Base-by-base conservation (phyloP, 1,140 invertebrate genomes). In the Drosophila gunungcola region DNA sequence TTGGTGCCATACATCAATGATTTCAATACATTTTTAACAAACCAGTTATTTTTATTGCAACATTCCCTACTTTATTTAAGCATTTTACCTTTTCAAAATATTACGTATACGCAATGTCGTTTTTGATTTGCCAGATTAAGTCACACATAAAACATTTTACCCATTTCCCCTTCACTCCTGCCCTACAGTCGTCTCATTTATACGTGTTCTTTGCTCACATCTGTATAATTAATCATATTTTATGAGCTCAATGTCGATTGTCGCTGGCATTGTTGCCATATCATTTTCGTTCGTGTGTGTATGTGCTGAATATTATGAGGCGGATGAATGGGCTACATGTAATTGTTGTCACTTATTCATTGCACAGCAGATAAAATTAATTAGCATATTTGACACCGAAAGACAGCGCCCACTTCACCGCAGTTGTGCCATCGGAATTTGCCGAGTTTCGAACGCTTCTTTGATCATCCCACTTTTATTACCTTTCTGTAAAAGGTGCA, bases 161-260 rank as follows among this genome's bases (percentile, higher is more conserved):
- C 49, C 49, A 16, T 16, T 34, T 48, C 43, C 7, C 48, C 2
- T 2, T 5, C 27, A 34, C 48, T 36, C 48, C 42, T 5, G 29
- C n/a, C 38, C 61, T 3, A 13, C 38, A 21, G 27, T n/a, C 58
- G 42, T 58, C 62, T n/a, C 58, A 46, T 58, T 67, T 56, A 27
- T 60, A 32, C 39, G 25, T 34, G 27, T 9, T 52, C 61, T 43
- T 55, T 42, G 63, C 69, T 60, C 56, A 73, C 62, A 63, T 77
- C 80, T 81, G 64, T 70, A 62, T 82, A 75, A 82, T 82, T 78
- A 78, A 82, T 83, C 80, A 74, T 73, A 65, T 80, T 80, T 80
- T 76, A 80, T 80, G 72, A 72, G 72, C 46, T 39, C 54, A 46
- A 27, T 73, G 70, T 41, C 70, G 41, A 73, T 73, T 62, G 48